These are phyloP conservation scores for Pseudopodoces humilis DNA, from an alignment of 2,113 vertebrate genomes.

Conservation along the genomic window DNA sequence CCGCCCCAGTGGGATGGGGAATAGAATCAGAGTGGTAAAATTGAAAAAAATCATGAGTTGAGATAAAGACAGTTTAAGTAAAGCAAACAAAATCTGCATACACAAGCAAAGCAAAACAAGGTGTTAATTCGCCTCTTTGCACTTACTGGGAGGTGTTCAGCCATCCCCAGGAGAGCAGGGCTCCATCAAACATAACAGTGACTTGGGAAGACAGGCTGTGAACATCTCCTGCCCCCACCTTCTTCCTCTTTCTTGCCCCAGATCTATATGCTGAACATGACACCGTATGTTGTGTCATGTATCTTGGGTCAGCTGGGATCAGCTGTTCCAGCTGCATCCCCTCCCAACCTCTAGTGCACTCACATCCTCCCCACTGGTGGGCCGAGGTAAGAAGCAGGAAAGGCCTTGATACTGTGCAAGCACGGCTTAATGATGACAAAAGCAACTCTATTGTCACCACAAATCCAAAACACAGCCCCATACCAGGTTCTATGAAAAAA, in stretches of 20 bases:
- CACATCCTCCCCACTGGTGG: neutral
- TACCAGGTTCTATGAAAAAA: neutral
- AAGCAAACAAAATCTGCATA: neutral
- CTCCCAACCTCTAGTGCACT: neutral
- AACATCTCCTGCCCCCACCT: fast-evolving
- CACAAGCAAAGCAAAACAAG: neutral
- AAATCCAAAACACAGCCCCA: neutral
- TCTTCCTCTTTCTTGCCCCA: neutral
- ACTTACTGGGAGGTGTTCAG: neutral
- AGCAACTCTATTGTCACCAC: neutral
- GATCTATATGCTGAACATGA: neutral
- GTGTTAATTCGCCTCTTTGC: neutral
- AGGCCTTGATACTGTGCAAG: neutral
- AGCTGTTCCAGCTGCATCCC: neutral
- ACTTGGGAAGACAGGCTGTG: neutral
- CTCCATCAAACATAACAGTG: neutral
- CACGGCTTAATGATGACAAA: neutral
- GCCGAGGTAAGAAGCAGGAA: neutral
- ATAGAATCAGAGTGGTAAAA: neutral
- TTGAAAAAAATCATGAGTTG: neutral
- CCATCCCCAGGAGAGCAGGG: neutral
- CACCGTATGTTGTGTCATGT: neutral
- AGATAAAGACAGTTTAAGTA: neutral
- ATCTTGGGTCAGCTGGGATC: neutral
- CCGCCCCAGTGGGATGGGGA: fast-evolving